These are phyloP conservation scores for Sympetrum striolatum DNA, from an alignment of 2,888 invertebrate species.

Conservation along the genomic window DNA sequence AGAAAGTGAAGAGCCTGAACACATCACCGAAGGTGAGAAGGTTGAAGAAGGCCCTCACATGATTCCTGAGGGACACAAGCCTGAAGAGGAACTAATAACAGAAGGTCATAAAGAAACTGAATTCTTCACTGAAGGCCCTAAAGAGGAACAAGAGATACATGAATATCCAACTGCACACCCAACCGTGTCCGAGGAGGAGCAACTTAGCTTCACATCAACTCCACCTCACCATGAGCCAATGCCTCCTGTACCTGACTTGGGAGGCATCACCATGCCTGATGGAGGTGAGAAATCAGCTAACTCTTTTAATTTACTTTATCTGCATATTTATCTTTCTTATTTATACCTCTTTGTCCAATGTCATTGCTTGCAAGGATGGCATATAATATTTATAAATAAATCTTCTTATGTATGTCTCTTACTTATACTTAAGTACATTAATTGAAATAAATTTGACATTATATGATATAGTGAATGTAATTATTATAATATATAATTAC, in stretches of 20 bases:
- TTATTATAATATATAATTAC: too few relatives aligned
- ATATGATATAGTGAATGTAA: too few relatives aligned
- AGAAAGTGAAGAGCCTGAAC: neutral
- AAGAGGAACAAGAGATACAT: neutral
- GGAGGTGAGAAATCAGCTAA: constrained; percentile 50
- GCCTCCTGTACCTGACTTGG: constrained; percentile 42
- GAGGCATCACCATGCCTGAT: constrained; percentile 51
- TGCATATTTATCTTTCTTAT: neutral
- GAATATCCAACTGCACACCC: neutral
- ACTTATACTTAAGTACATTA: too few relatives aligned
- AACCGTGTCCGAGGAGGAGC: neutral
- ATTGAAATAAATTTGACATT: too few relatives aligned
- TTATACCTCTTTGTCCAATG: neutral
- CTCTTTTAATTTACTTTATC: neutral
- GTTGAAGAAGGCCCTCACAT: neutral
- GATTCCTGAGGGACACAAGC: neutral
- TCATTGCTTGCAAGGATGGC: too few relatives aligned
- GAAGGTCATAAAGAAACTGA: neutral
- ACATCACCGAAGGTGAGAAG: neutral
- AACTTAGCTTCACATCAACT: constrained; percentile 14
- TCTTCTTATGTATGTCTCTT: too few relatives aligned
- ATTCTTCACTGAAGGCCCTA: neutral
- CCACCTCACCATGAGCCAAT: neutral
- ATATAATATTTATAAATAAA: too few relatives aligned
- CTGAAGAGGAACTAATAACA: neutral